These are phyloP conservation scores for Hippopotamus amphibius DNA, from an alignment of 2,113 vertebrate species.

Conservation along the genomic window DNA sequence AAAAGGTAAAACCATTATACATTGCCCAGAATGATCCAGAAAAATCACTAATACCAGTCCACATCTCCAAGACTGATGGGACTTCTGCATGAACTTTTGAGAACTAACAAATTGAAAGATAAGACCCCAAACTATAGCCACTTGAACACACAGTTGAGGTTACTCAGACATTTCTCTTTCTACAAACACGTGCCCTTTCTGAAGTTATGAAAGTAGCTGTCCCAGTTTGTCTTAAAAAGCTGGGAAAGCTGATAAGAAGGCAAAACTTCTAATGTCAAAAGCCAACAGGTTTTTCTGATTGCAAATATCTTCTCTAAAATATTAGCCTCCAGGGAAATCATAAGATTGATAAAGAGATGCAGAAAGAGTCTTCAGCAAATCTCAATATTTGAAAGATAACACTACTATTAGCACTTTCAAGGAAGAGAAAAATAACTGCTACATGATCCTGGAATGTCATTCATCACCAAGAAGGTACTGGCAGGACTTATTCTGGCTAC, in stretches of 20 bases:
- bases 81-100: slow-evolving; percentile 19
- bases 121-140: neutral
- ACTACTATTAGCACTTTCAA: slow-evolving; percentile 68
- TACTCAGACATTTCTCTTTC: neutral
- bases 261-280: slow-evolving; percentile 49
- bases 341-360: slow-evolving; percentile 15
- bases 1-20: slow-evolving; percentile 20
- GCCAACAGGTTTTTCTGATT: slow-evolving; percentile 8
- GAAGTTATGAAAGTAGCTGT: slow-evolving; percentile 33
- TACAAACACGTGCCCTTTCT: neutral
- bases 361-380: slow-evolving; percentile 45
- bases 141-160: neutral
- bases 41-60: slow-evolving; percentile 6
- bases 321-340: neutral
- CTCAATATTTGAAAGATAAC: slow-evolving; percentile 67
- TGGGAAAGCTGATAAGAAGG: neutral
- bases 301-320: slow-evolving; percentile 26
- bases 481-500: slow-evolving; percentile 52
- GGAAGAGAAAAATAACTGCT: slow-evolving; percentile 64
- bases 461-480: slow-evolving; percentile 59
- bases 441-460: slow-evolving; percentile 61
- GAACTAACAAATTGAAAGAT: neutral
- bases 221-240: slow-evolving; percentile 32
- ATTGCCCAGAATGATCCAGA: neutral
- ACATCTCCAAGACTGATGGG: neutral